Evolutionary conservation across 2,888 invertebrate species (phyloP), one percentile per base, ranked within the genome.

Genomic region (Hybos culiciformis): DNA sequence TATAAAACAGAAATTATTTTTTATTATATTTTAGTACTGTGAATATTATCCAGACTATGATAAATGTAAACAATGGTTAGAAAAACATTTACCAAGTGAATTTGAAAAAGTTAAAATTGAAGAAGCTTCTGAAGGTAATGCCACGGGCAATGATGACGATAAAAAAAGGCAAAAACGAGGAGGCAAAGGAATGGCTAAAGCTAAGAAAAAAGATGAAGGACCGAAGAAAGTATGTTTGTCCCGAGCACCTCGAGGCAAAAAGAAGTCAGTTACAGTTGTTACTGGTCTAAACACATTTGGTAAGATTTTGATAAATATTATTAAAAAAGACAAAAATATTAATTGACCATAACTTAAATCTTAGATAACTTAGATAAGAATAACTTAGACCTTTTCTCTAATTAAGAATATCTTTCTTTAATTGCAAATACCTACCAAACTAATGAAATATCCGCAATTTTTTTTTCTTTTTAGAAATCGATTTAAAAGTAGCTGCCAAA

Each of bases 41-140:
- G 96, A 97, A 72, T 94, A 88, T 67, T 93, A 94, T 68, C 96
- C 96, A 9, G 92, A 92, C 65, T 91, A 90, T 63, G 96, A 94
- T 50, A 92, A 92, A 68, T 98, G 97, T 63, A 92, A 93, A 64
- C 83, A 83, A 52, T 98, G 97, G 97, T 68, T 97, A 50, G 92
- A 94, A 66, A 84, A 85, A 57, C 81, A 96, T 71, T 70, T 97
- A 50, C 96, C 97, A 1, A 83, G 83, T 37, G 87, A 93, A 63
- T 92, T 96, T 64, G 87, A 90, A 58, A 86, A 87, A 67, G 78
- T 87, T 3, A 83, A 83, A 70, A 70, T 23, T 29, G 8, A n/a
- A 29, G 29, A 29, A 29, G 29, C 63, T 2, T 62, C 63, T 37
- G 66, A 63, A 42, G 58, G 59, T 46, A 78, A 77, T 46, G 78